Base-by-base conservation (phyloP, 2,113 vertebrate genomes). In the Lagopus muta region DNA sequence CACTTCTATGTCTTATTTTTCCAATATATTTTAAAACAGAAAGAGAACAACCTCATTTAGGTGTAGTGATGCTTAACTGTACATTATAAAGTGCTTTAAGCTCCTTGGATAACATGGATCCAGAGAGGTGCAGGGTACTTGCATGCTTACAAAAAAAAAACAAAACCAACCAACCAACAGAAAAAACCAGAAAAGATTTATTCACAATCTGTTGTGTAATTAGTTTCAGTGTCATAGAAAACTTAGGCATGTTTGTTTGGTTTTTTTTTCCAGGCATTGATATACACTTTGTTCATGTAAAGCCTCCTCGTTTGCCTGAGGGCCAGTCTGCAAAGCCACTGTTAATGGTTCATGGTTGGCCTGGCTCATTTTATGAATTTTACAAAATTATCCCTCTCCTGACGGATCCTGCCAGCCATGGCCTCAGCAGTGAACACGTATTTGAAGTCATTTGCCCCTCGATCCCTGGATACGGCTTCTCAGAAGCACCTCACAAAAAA, bases 361-460 rank as follows among this genome's bases (percentile, higher is more conserved):
- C 98, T 1, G 98, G 98, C 43, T 98, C 97, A 10, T 97, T 98
- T 90, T 98, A 95, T 0, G 98, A 98, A 94, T 98, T 98, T 32
- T 98, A 98, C 92, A 98, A 97, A 76, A 98, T 98, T 19, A 97
- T 98, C 55, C 98, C 98, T 2, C 87, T 98, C 40, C 96, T 98
- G 88, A 98, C 94, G 3, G 97, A 98, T 52, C 98, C 98, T 24
- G 91, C 70, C 47, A 96, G 65, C 86, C 97, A 98, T 0, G 95
- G 97, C 54, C 93, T 98, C 55, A 76, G 95, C 0, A 89, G 94
- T 1, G 89, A 98, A 47, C 96, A 97, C 0, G 0, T 97, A 62
- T 98, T 98, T 78, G 98, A 98, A 89, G 95, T 98, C 18, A 95
- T 98, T 92, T 98, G 98, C 71, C 98, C 98, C 10, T 98, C 98